A percentile compares a stretch with the other conserved stretches of the same genome.
Conservation (phyloP, 2,113 vertebrate species). For the Tachysurus fulvidraco region DNA sequence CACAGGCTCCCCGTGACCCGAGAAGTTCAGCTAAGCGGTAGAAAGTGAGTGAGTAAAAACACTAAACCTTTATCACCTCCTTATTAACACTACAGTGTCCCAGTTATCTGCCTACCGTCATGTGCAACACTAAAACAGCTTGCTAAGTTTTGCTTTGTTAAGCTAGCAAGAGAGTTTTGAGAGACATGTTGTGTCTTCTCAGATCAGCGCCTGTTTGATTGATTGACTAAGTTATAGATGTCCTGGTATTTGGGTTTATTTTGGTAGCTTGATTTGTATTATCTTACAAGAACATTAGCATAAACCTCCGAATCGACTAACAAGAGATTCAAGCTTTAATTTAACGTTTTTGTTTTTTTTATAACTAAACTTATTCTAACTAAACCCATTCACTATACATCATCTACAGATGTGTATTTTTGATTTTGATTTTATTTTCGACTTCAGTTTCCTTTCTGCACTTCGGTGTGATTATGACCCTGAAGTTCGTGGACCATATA, state of each 20-base stretch:
- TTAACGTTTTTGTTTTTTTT: not conserved
- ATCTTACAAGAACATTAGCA: not conserved
- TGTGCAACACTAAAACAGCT: not conserved
- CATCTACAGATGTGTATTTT: not conserved
- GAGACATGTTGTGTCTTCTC: not conserved
- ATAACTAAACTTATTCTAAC: not conserved
- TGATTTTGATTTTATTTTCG: not conserved
- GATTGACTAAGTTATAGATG: not conserved
- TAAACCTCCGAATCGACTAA: not conserved
- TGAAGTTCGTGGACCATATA: not conserved
- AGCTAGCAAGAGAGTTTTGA: not conserved
- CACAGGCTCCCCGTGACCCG: too few species aligned
- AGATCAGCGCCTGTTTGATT: too few species aligned
- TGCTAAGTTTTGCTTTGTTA: not conserved
- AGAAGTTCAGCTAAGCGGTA: too few species aligned
- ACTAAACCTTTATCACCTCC: too few species aligned
- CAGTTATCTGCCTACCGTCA: not conserved
- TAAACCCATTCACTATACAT: not conserved
- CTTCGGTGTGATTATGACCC: not conserved
- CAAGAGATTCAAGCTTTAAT: not conserved
- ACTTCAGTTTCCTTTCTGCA: not conserved
- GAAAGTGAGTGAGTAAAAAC: too few species aligned
- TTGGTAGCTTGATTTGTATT: not conserved
- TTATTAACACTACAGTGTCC: not conserved
- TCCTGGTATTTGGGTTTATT: not conserved